Evolutionary conservation across 64 coral and sea anemone genomes (phyloP).

Genomic region (Pocillopora damicornis): DNA sequence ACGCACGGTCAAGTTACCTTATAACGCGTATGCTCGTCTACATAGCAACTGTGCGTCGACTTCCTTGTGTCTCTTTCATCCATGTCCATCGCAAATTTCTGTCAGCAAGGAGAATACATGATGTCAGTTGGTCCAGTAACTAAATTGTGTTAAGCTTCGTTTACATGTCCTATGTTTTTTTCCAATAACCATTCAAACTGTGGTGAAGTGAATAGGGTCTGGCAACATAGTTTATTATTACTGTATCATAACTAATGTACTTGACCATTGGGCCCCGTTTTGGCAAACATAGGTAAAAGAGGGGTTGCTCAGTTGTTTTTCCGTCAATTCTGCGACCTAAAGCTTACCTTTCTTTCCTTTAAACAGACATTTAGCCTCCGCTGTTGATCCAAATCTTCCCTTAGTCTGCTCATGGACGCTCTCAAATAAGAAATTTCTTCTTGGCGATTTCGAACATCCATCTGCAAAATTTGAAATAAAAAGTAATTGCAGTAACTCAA

Average conservation of each 20-base stretch:
- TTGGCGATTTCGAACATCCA: conserved; percentile 84
- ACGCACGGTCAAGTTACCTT: conserved; percentile 27
- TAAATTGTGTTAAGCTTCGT: too few species aligned
- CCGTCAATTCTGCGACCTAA: too few species aligned
- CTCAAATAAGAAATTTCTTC: conserved; percentile 84
- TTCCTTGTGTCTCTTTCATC: conserved; percentile 57
- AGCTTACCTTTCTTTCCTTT: conserved; percentile 73
- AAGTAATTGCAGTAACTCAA: neutral
- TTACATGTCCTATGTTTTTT: too few species aligned
- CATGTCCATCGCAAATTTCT: conserved; percentile 93
- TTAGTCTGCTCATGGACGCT: conserved; percentile 61
- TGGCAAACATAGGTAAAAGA: too few species aligned
- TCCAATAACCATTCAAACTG: too few species aligned
- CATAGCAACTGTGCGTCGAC: conserved; percentile 56
- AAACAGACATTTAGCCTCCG: conserved; percentile 72
- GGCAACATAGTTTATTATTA: too few species aligned
- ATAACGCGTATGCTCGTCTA: conserved; percentile 67
- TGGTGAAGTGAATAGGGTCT: too few species aligned
- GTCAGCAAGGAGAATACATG: neutral
- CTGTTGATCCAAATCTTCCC: conserved; percentile 85
- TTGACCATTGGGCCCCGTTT: too few species aligned
- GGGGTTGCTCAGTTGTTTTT: too few species aligned
- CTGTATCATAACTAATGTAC: too few species aligned
- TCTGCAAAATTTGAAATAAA: conserved; percentile 16
- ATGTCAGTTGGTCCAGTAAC: neutral